Percentiles rank a stretch among this genome's conserved stretches.
Evolutionary conservation across 2,113 vertebrate species (phyloP).

Genomic region (Hippocampus comes): DNA sequence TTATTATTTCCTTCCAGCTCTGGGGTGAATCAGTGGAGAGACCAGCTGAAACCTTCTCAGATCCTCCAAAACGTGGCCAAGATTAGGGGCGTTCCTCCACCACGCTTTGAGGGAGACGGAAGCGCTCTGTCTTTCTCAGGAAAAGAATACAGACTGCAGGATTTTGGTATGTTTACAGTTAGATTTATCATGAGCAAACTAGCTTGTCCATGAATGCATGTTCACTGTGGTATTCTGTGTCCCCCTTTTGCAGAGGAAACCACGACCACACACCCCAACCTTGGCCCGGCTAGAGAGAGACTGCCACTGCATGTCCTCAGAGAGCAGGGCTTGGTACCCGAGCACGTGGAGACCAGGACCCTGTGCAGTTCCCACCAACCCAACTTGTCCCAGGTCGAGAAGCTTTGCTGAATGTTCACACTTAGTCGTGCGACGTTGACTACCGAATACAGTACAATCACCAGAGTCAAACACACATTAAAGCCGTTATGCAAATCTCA

Average conservation of each 20-base stretch:
- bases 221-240: not conserved
- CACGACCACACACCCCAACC: constrained; percentile 80
- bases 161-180: constrained; percentile 78
- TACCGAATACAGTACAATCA: too few relatives aligned
- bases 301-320: constrained; percentile 88
- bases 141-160: constrained; percentile 78
- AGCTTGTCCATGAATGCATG: not conserved
- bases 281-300: constrained; percentile 82
- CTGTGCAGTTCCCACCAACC: constrained; percentile 91
- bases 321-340: constrained; percentile 84
- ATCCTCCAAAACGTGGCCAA: constrained; percentile 84
- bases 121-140: constrained; percentile 78
- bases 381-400: constrained; percentile 61
- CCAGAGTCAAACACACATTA: too few relatives aligned
- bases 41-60: constrained; percentile 88
- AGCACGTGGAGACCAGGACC: constrained; percentile 92
- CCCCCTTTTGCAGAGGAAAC: constrained; percentile 77
- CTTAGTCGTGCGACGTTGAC: too few relatives aligned
- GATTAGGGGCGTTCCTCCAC: constrained; percentile 77
- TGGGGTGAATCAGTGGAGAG: constrained; percentile 91
- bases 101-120: constrained; percentile 79
- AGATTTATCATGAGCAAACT: not conserved
- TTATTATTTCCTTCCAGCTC: constrained; percentile 71
- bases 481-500: too few relatives aligned
- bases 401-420: not conserved